Evolutionary conservation across 1,140 invertebrate genomes (phyloP), one percentile per base, ranked within the genome.

Genomic region (Megathymus violae): DNA sequence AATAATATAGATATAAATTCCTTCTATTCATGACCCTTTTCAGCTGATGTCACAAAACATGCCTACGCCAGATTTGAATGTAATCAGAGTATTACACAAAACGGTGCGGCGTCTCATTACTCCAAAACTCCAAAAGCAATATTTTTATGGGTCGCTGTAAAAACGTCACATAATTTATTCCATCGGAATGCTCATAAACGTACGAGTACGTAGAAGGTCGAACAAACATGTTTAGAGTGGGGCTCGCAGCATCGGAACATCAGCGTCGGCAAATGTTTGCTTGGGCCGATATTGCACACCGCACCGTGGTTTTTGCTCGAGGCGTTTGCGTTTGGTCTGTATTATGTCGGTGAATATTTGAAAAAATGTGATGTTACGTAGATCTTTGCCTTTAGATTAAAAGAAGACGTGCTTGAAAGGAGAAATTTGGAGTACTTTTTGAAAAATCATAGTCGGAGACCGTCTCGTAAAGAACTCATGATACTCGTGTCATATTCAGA

Each of bases 261-360:
- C 38, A 54, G 64, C 62, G 14, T 65, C 54, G 10, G 74, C 59
- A 76, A 76, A 76, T 74, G 72, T 74, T 74, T 67, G 64, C 69
- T 59, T 46, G 62, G 56, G 61, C 38, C 65, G 63, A 71, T 76
- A 76, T 76, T 76, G 70, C 73, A 48, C 50, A 58, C 62, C 64
- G 54, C 62, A 65, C 54, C 48, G 41, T 25, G 64, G 46, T 74
- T 71, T 67, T 63, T 68, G 67, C 67, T 44, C 25, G 14, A 11
- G 58, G 54, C 60, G 16, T 14, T 51, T 63, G n/a, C 36, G 36
- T 50, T 47, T 44, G 38, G 22, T 17, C 7, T 43, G 52, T 54
- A 59, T 56, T 62, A 51, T 36, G 34, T 36, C 4, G 7, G 1
- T 31, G 27, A n/a, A 36, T 36, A 36, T 36, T 36, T 31, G 27